Conservation (phyloP, 2,797 vertebrate species). For the Menidia menidia region DNA sequence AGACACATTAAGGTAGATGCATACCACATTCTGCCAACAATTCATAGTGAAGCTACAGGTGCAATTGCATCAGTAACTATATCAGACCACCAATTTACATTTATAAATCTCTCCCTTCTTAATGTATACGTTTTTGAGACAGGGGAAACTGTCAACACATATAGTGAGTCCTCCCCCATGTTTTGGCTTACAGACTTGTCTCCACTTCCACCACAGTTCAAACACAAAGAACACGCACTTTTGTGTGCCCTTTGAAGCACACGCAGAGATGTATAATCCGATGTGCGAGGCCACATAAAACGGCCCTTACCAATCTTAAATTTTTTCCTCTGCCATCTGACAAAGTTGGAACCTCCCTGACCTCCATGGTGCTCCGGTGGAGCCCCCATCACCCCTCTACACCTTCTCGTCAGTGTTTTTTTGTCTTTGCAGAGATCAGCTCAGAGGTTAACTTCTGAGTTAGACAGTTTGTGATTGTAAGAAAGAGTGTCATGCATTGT, state of each 20-base stretch:
- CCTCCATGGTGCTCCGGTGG: conserved; percentile 27
- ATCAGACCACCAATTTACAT: too few relatives aligned
- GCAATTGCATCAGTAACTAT: too few relatives aligned
- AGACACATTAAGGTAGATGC: too few relatives aligned
- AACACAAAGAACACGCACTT: conserved; percentile 23
- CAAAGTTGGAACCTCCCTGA: conserved; percentile 42
- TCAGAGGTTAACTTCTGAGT: not conserved
- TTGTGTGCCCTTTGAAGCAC: conserved; percentile 42
- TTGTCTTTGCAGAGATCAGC: conserved; percentile 43
- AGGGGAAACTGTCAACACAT: too few relatives aligned
- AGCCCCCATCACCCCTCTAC: conserved; percentile 42
- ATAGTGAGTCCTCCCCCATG: too few relatives aligned
- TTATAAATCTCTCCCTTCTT: too few relatives aligned
- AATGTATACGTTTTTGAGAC: too few relatives aligned
- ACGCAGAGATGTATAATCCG: conserved; percentile 25
- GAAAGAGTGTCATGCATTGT: not conserved
- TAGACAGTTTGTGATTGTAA: not conserved
- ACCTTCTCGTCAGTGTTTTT: not conserved
- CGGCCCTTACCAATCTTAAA: not conserved
- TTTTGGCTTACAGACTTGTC: not conserved
- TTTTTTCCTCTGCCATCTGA: conserved; percentile 50
- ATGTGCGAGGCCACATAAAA: conserved; percentile 26
- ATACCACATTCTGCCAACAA: too few relatives aligned
- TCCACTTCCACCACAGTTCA: conserved; percentile 6
- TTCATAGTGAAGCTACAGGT: too few relatives aligned